Evolutionary conservation across 2,888 invertebrate genomes (phyloP), one percentile per base, ranked within the genome.

Genomic region (Macroteleia sp.): DNA sequence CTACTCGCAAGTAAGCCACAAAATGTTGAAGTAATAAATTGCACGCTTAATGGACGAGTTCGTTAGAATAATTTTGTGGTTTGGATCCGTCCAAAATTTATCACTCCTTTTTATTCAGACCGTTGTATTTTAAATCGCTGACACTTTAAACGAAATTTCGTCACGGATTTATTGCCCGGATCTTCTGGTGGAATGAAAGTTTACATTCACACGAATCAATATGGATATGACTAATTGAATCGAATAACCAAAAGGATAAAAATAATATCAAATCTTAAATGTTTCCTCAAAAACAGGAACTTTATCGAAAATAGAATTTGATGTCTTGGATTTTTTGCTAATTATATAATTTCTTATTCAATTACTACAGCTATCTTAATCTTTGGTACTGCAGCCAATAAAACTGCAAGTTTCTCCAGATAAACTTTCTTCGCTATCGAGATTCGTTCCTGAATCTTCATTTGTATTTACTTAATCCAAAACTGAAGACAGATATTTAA

Each of bases 11-110:
- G 22, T 14, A 22, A 44, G 20, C 17, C n/a, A 30, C 16, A 32
- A 39, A 20, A 28, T 28, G 44, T 32, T 54, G 46, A 42, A 25
- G 44, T 54, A 50, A 62, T 71, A 71, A 71, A 71, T 62, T 62
- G 14, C 32, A 4, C 3, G 39, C 19, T 71, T 71, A 52, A 62
- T 62, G 52, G 22, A 50, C 48, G 32, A 42, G 17, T 54, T 66
- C 54, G 44, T 66, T 34, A 44, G 64, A 54, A 66, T 54, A 54
- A 66, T 66, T 54, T 54, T 19, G 36, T 3, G 10, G 17, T 59
- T 42, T 17, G 14, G 8, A 61, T 34, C 6, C 12, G 25, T 17
- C 17, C n/a, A 1, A 25, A 46, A 46, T 61, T 46, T 46, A 61
- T 34, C 3, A 25, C 17, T 12, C 41, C 17, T 48, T 20, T 44